Conservation (phyloP, 2,113 vertebrate genomes). For the Poeciliopsis occidentalis region DNA sequence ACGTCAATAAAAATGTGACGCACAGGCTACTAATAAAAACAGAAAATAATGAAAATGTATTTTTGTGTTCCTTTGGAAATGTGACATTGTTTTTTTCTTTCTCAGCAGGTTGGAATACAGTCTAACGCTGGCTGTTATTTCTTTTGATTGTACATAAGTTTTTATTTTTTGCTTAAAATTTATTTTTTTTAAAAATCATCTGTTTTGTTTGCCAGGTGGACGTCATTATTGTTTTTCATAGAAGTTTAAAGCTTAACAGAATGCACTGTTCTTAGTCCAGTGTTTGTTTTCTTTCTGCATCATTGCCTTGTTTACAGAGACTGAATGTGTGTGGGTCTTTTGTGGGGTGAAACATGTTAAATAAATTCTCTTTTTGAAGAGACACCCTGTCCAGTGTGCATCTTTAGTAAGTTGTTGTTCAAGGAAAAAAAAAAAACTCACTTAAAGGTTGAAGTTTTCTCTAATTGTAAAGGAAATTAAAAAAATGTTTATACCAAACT, state of each 20-base stretch:
- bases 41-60: background rate
- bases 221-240: background rate
- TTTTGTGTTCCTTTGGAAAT: no score
- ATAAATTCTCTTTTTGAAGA: conserved; percentile 47
- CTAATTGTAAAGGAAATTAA: no score
- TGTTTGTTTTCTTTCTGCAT: background rate
- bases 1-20: background rate
- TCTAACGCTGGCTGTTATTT: conserved; percentile 2
- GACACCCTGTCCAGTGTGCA: background rate
- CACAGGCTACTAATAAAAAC: background rate
- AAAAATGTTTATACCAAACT: no score
- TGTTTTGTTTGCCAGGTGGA: conserved; percentile 3
- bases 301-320: background rate
- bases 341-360: background rate
- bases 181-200: background rate
- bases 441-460: background rate
- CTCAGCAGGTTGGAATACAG: background rate
- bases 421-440: background rate
- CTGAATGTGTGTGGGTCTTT: background rate
- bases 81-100: background rate
- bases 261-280: background rate
- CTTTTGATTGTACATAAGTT: background rate
- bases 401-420: background rate
- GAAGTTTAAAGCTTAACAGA: conserved; percentile 8
- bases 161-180: background rate